A percentile compares a stretch with the other conserved stretches of the same genome.
Conservation (phyloP, 2,888 invertebrate species). For the Drosophila mulleri region DNA sequence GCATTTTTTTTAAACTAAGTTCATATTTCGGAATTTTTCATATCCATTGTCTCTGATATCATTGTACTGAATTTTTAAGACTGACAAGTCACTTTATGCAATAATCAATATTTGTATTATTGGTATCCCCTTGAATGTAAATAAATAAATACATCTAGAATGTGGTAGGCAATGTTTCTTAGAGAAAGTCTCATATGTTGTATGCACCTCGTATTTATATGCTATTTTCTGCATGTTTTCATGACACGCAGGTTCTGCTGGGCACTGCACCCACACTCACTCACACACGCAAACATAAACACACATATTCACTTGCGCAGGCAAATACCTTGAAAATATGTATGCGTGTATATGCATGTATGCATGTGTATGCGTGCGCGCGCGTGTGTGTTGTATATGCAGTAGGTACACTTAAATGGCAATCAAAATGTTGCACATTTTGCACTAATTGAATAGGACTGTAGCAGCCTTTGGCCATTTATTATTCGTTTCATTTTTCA, state of each 20-base stretch:
- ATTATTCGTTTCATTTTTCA: conserved; percentile 1
- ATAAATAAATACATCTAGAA: not conserved
- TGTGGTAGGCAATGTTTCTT: not conserved
- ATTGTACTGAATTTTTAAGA: too few species aligned
- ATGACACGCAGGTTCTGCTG: conserved; percentile 33
- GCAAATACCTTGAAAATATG: conserved; percentile 54
- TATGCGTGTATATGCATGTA: conserved; percentile 9
- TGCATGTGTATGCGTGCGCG: not conserved
- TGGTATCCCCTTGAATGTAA: not conserved
- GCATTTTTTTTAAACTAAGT: not conserved
- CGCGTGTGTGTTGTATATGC: conserved; percentile 12
- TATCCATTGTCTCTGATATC: not conserved
- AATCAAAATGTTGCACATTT: conserved; percentile 37
- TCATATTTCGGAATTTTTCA: not conserved
- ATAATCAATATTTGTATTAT: conserved; percentile 6
- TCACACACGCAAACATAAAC: conserved; percentile 6
- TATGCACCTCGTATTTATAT: conserved; percentile 1
- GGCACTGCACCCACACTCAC: conserved; percentile 36
- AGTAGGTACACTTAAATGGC: conserved; percentile 28
- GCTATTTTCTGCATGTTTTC: conserved; percentile 26
- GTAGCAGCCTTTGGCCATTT: not conserved
- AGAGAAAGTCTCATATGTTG: conserved; percentile 2
- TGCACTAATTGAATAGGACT: conserved; percentile 4
- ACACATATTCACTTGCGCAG: conserved; percentile 12
- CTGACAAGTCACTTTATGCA: not conserved